These are phyloP conservation scores for Scaptodrosophila latifasciaeformis DNA, from an alignment of 2,888 invertebrate genomes.

Conservation along the genomic window DNA sequence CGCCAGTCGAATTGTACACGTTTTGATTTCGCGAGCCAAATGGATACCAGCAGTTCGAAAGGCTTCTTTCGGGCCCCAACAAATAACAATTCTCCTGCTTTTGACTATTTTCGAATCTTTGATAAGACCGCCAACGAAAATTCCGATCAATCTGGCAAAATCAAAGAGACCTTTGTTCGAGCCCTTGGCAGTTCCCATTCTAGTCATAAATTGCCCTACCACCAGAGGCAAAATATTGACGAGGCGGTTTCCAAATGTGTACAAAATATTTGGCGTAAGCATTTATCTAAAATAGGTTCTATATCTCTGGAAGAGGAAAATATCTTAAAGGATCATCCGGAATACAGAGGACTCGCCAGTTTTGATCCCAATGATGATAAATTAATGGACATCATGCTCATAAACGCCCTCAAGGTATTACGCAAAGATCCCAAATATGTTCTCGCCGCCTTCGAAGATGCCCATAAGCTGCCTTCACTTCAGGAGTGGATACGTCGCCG, in stretches of 20 bases:
- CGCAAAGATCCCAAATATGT: constrained; percentile 44
- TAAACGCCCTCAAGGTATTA: constrained; percentile 30
- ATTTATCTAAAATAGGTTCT: too few species aligned
- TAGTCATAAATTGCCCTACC: too few species aligned
- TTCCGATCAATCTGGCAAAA: not conserved
- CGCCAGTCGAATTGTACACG: too few species aligned
- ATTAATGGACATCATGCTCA: constrained; percentile 35
- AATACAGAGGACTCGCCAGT: too few species aligned
- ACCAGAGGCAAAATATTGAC: not conserved
- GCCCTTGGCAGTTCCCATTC: not conserved
- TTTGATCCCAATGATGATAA: constrained; percentile 36
- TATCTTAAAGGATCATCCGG: not conserved
- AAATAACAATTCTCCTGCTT: not conserved
- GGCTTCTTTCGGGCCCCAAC: not conserved
- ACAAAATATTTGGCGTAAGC: not conserved
- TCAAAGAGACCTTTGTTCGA: not conserved
- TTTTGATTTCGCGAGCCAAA: too few species aligned
- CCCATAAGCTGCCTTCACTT: constrained; percentile 42
- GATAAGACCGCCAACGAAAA: not conserved
- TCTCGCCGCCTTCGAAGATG: constrained; percentile 45
- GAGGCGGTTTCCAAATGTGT: not conserved
- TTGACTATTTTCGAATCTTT: not conserved
- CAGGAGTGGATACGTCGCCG: constrained; percentile 40
- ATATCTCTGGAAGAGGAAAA: too few species aligned
- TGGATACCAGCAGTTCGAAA: not conserved